A percentile compares a stretch with the other conserved stretches of the same genome.
phyloP scores from a whole-genome alignment of 2,888 invertebrate species.

The Mechanitis mazaeus region DNA sequence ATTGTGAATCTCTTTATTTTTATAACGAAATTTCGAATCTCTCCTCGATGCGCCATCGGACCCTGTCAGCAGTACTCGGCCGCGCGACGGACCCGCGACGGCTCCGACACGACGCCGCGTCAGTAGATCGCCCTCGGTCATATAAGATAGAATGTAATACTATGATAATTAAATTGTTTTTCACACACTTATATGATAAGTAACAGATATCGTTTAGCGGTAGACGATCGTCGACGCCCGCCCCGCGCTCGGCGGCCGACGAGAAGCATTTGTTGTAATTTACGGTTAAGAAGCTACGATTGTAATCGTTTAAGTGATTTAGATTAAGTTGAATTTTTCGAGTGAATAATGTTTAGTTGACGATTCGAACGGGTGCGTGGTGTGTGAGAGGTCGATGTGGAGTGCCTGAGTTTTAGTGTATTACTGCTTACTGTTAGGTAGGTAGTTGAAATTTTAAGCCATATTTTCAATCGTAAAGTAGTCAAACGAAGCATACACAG shows the following conservation, averaged over 20 bases:
- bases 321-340: constrained; percentile 75
- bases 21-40: constrained; percentile 49
- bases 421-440: constrained; percentile 77
- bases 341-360: constrained; percentile 72
- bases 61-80: too few species aligned
- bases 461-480: constrained; percentile 74
- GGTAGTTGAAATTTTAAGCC: constrained; percentile 76
- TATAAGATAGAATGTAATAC: constrained; percentile 57
- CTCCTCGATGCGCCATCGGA: constrained; percentile 20
- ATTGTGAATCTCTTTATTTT: constrained; percentile 68
- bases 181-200: constrained; percentile 72
- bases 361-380: constrained; percentile 71
- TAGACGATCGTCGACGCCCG: constrained; percentile 57
- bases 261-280: constrained; percentile 75
- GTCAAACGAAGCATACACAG: constrained; percentile 67
- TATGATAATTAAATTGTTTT: constrained; percentile 64
- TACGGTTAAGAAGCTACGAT: constrained; percentile 74
- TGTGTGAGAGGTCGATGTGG: constrained; percentile 72
- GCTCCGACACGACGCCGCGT: constrained; percentile 30
- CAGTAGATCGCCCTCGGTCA: constrained; percentile 50
- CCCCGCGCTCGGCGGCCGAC: constrained; percentile 68
- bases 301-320: constrained; percentile 72
- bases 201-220: constrained; percentile 66
- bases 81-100: constrained; percentile 40
- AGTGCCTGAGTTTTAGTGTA: constrained; percentile 73